Evolutionary conservation across 2,797 vertebrate species (phyloP).

Genomic region (Diceros bicornis): DNA sequence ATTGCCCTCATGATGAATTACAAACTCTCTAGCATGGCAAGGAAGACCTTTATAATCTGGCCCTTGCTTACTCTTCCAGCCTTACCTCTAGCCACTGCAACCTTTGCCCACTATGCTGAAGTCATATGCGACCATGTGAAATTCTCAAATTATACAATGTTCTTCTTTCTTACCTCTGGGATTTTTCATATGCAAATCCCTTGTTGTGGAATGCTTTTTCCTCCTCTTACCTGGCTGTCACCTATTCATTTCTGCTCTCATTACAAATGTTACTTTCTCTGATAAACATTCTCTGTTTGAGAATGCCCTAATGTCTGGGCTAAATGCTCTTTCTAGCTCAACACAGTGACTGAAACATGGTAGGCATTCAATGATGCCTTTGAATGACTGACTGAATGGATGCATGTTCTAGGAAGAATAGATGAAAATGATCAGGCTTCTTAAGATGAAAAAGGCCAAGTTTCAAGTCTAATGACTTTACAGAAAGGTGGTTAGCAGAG

Average conservation of each 20-base stretch:
- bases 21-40: not conserved
- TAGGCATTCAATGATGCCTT: not conserved
- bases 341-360: not conserved
- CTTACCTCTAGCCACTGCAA: not conserved
- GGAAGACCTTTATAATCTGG: not conserved
- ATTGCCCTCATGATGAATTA: too few species aligned
- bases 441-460: not conserved
- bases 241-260: not conserved
- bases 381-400: not conserved
- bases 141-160: not conserved
- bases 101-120: not conserved
- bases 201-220: not conserved
- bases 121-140: not conserved
- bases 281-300: not conserved
- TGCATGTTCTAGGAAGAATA: not conserved
- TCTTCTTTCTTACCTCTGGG: not conserved
- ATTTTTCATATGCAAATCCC: slow-evolving; percentile 11
- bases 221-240: not conserved
- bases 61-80: not conserved
- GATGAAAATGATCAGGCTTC: not conserved
- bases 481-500: not conserved
- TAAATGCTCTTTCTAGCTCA: not conserved
- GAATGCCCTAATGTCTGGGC: not conserved
- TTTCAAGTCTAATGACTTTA: slow-evolving; percentile 2
- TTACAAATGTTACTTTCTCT: slow-evolving; percentile 15